Evolutionary conservation across 2,113 vertebrate species (phyloP).

Genomic region (Pteropus alecto): DNA sequence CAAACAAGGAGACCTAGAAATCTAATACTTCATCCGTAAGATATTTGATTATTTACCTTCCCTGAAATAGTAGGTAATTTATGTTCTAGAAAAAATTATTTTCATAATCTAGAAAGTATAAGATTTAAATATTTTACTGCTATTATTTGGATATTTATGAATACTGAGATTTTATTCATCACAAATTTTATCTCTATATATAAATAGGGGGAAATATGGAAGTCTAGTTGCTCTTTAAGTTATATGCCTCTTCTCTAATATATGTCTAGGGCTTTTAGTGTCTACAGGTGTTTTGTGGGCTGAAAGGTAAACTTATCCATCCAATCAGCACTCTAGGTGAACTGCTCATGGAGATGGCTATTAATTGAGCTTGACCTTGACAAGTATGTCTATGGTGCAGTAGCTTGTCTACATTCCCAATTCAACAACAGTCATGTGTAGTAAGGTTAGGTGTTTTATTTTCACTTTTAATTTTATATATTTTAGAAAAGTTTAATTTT

Average conservation of each 20-base stretch:
- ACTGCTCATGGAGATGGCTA: rapidly evolving
- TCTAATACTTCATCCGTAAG: not conserved
- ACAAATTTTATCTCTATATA: not conserved
- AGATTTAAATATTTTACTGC: not conserved
- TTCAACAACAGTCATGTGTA: not conserved
- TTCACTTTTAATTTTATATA: not conserved
- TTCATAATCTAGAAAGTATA: not conserved
- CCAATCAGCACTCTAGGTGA: not conserved
- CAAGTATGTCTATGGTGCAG: not conserved
- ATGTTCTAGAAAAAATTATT: not conserved
- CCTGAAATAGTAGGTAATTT: not conserved
- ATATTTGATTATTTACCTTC: not conserved
- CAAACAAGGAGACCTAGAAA: not conserved
- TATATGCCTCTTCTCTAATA: not conserved
- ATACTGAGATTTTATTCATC: not conserved
- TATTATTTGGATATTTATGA: not conserved
- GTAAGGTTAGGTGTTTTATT: not conserved
- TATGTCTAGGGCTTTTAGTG: not conserved
- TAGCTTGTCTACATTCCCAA: not conserved
- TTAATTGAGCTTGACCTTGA: not conserved
- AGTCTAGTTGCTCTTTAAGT: not conserved
- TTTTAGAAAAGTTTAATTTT: not conserved
- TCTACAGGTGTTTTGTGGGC: not conserved
- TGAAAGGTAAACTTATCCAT: too few relatives aligned
- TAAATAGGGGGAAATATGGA: not conserved